Conservation (phyloP, 1,140 invertebrate species). For the Rhizoglyphus robini region DNA sequence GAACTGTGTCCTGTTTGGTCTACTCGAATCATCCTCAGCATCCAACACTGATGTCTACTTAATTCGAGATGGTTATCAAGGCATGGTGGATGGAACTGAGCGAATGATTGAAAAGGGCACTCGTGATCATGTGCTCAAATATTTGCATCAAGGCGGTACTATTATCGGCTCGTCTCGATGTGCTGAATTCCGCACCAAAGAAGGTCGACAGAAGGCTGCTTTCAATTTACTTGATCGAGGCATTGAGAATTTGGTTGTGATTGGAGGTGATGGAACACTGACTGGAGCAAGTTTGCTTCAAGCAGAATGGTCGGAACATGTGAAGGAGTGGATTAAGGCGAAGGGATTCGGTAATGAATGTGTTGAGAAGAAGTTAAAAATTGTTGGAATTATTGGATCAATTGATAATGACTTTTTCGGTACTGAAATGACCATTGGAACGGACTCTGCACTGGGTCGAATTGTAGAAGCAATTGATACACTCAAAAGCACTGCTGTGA, state of each 20-base stretch:
- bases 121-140: background rate
- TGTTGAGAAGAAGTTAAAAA: constrained; percentile 51
- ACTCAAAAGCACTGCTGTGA: constrained; percentile 82
- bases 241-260: constrained; percentile 92
- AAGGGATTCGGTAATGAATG: constrained; percentile 30
- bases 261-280: constrained; percentile 94
- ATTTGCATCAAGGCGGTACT: constrained; percentile 64
- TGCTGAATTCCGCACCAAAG: constrained; percentile 67
- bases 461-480: constrained; percentile 98
- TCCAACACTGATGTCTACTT: constrained; percentile 88
- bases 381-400: constrained; percentile 96
- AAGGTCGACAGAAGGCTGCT: constrained; percentile 78
- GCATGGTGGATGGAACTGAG: constrained; percentile 95
- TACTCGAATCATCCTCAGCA: constrained; percentile 91
- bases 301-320: constrained; percentile 55
- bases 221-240: constrained; percentile 69
- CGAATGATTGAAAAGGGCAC: background rate
- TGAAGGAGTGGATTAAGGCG: constrained; percentile 82
- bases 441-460: constrained; percentile 88
- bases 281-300: constrained; percentile 94
- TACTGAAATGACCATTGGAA: constrained; percentile 97
- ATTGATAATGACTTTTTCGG: constrained; percentile 99
- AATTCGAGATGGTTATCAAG: constrained; percentile 95
- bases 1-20: constrained; percentile 93
- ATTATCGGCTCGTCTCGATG: constrained; percentile 95